phyloP scores from a whole-genome alignment of 2,888 invertebrate species.

The Leptinotarsa haldemani region DNA sequence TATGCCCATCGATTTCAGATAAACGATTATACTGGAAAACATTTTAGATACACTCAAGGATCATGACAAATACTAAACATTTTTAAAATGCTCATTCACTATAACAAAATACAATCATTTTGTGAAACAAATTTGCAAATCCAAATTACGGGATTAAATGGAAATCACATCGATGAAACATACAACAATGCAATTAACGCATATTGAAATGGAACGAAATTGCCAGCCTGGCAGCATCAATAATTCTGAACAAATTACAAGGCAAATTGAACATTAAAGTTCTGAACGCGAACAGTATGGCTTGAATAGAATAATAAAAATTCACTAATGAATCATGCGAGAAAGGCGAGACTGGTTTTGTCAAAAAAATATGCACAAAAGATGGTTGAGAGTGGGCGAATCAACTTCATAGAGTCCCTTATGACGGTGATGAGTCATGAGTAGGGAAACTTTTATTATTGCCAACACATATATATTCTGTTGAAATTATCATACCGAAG shows the following conservation, averaged over 20 bases:
- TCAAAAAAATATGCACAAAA: constrained; percentile 10
- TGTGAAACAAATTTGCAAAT: neutral
- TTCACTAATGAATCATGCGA: constrained; percentile 3
- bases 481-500: constrained; percentile 6
- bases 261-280: constrained; percentile 8
- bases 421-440: constrained; percentile 18
- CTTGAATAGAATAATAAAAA: constrained; percentile 1
- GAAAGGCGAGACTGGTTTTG: constrained; percentile 10
- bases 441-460: neutral
- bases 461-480: constrained; percentile 1
- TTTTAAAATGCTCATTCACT: neutral
- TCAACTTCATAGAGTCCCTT: constrained; percentile 12
- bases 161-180: neutral
- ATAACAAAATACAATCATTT: neutral
- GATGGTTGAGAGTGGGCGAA: constrained; percentile 7
- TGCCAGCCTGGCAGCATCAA: constrained; percentile 1
- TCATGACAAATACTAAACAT: no score
- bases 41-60: no score
- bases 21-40: no score
- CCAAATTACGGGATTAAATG: neutral
- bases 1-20: no score
- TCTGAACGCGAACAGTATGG: neutral
- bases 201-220: constrained; percentile 7
- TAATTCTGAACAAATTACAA: constrained; percentile 11
- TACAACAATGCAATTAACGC: constrained; percentile 15